Percentiles rank a stretch among this genome's conserved stretches.
Evolutionary conservation across 2,888 invertebrate species (phyloP).

Genomic region (Cyaniris semiargus): DNA sequence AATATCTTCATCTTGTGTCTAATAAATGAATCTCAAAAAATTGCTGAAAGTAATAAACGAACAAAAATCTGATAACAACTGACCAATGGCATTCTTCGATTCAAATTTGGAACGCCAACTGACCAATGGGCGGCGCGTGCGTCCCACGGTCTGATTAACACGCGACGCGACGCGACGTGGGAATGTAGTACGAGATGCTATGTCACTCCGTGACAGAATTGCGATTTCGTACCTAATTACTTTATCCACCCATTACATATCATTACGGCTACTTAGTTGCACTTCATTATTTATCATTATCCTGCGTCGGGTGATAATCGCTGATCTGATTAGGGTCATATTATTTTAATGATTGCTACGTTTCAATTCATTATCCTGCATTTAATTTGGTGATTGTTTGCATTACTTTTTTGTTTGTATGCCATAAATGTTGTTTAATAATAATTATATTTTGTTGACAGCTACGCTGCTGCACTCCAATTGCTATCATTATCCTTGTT

Average conservation of each 20-base stretch:
- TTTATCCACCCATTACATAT: slow-evolving; percentile 8
- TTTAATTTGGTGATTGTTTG: not conserved
- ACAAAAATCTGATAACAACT: not conserved
- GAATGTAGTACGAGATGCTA: slow-evolving; percentile 54
- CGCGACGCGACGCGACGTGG: slow-evolving; percentile 58
- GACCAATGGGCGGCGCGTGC: slow-evolving; percentile 47
- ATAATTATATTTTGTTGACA: no score
- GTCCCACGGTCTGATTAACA: slow-evolving; percentile 69
- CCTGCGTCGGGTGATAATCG: not conserved
- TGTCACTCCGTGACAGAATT: slow-evolving; percentile 57
- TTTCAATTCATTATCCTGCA: not conserved
- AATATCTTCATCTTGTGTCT: no score
- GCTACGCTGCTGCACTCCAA: no score
- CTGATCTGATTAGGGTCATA: not conserved
- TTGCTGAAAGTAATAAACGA: no score
- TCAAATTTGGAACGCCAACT: slow-evolving; percentile 11
- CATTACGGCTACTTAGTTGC: not conserved
- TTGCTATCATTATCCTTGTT: no score
- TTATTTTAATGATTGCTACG: not conserved
- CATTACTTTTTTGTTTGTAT: no score
- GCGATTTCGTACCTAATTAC: slow-evolving; percentile 44
- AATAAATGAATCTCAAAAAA: no score
- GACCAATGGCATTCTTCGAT: not conserved
- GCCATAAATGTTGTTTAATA: no score
- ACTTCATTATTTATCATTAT: slow-evolving; percentile 8